Evolutionary conservation across 23 tunicate genomes (phyloP).

Genomic region (Styela plicata): DNA sequence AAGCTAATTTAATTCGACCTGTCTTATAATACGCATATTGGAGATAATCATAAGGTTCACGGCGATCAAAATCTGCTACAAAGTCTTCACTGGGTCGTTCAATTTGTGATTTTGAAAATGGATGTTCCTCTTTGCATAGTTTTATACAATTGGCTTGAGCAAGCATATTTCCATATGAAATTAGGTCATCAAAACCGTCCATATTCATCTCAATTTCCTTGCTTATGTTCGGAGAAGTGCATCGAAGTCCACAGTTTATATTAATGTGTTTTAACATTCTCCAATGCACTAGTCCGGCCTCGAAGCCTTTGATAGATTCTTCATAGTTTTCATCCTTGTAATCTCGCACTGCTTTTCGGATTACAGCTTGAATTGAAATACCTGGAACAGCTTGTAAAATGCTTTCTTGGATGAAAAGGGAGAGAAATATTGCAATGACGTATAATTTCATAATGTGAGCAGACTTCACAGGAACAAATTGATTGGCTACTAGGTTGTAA

Average conservation of each 20-base stretch:
- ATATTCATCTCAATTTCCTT: constrained; percentile 40
- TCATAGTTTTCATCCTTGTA: constrained; percentile 33
- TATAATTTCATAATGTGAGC: too few relatives aligned
- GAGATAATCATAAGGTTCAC: constrained; percentile 59
- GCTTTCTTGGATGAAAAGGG: neutral
- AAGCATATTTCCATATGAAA: constrained; percentile 38
- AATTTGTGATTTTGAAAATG: constrained; percentile 24
- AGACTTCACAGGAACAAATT: too few relatives aligned
- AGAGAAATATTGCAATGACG: too few relatives aligned
- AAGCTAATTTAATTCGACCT: constrained; percentile 40
- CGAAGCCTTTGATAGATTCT: constrained; percentile 36
- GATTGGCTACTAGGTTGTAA: too few relatives aligned
- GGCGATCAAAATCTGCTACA: constrained; percentile 44
- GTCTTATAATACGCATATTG: constrained; percentile 71
- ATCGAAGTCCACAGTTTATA: constrained; percentile 29
- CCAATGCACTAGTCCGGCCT: constrained; percentile 52
- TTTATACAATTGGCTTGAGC: constrained; percentile 76
- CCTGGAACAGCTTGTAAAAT: neutral
- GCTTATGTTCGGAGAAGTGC: constrained; percentile 40
- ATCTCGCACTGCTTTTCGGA: neutral
- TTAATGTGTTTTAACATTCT: constrained; percentile 40
- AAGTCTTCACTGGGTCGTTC: constrained; percentile 31
- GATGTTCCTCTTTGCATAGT: constrained; percentile 80
- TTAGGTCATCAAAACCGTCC: constrained; percentile 32
- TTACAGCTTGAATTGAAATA: constrained; percentile 15